Percentiles rank a stretch among this genome's conserved stretches.
Conservation (phyloP, 2,888 invertebrate genomes). For the Notodromas monacha region DNA sequence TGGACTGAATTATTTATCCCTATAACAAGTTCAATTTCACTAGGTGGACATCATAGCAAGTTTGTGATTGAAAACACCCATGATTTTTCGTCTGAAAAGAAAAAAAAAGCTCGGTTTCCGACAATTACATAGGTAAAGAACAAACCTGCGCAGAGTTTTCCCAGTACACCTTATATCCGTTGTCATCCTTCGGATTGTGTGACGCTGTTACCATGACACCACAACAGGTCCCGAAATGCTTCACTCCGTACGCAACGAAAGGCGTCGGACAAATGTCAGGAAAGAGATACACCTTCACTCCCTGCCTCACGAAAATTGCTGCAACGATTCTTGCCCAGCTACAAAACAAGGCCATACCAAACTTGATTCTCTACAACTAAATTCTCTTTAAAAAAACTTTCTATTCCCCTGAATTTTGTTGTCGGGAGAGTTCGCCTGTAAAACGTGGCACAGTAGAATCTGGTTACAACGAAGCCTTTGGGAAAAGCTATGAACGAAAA, state of each 20-base stretch:
- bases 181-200: slow-evolving; percentile 78
- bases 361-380: slow-evolving; percentile 1
- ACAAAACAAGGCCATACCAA: slow-evolving; percentile 10
- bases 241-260: slow-evolving; percentile 56
- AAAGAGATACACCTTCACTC: slow-evolving; percentile 47
- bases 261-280: slow-evolving; percentile 59
- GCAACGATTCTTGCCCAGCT: slow-evolving; percentile 69
- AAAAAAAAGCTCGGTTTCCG: slow-evolving; percentile 7
- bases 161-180: slow-evolving; percentile 94
- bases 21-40: background rate
- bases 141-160: slow-evolving; percentile 47
- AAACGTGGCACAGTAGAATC: no score
- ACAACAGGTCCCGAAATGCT: slow-evolving; percentile 33
- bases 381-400: slow-evolving; percentile 1
- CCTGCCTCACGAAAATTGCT: slow-evolving; percentile 37
- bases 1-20: no score
- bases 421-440: no score
- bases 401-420: no score
- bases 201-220: slow-evolving; percentile 86
- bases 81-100: no score
- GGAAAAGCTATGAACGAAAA: no score
- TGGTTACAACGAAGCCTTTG: no score
- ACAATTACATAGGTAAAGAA: slow-evolving; percentile 5
- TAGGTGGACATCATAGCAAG: no score
- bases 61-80: no score